Evolutionary conservation across 2,888 invertebrate genomes (phyloP), one percentile per base, ranked within the genome.

Genomic region (Gari tellinella): DNA sequence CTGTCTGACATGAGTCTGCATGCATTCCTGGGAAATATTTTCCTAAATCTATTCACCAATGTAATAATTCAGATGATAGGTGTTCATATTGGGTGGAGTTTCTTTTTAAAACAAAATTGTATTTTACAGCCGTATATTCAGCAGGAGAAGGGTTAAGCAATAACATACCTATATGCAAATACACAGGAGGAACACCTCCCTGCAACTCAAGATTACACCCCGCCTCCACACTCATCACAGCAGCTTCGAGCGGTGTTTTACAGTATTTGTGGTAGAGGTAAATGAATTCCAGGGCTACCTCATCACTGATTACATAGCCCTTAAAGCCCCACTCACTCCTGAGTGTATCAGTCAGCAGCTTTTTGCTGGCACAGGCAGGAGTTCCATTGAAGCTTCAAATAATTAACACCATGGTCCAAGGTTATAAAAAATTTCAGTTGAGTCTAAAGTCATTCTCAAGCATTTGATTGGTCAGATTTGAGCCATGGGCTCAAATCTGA

Each of bases 241-340:
- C 88, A 0, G 86, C 77, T 41, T 88, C 87, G 8, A 83, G 66
- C 7, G 73, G 70, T 53, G 76, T 84, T 55, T 82, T 81, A n/a
- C 73, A 53, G 73, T 87, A 90, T 26, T 82, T 72, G 58, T 88
- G 88, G 15, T 70, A 64, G 0, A 52, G 46, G 19, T 87, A 83
- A 52, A 88, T 86, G 73, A 81, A 80, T 55, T 85, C 83, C 21
- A 90, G 74, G 7, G 90, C 90, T 7, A 76, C 85, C 45, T 86
- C 85, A 63, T 90, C 90, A 61, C 90, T 89, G 26, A 90, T 81
- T 0, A 90, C 86, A 60, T 88, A 91, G 10, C 91, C 91, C 17
- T 73, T 82, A 73, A 90, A 91, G 12, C 86, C 86, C 89, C 90
- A 90, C 48, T 88, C 86, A 3, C 66, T 70, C 14, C 91, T 68